Percentiles rank a stretch among this genome's conserved stretches.
These are phyloP conservation scores for Oncopodura yosiiana DNA, from an alignment of 1,140 invertebrate species.

Conservation along the genomic window DNA sequence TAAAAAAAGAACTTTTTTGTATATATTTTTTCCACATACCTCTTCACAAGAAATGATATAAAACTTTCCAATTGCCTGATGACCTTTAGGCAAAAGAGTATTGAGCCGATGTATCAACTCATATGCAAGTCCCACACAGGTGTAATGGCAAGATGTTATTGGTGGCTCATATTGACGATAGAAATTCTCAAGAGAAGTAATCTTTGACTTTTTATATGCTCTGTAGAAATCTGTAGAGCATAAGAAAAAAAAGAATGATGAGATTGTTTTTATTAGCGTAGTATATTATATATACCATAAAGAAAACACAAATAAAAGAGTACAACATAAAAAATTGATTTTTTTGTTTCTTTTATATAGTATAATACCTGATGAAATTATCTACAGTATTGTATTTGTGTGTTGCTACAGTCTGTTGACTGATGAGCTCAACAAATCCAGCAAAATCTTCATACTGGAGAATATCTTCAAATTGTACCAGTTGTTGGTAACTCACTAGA, in stretches of 20 bases:
- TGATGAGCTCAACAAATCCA: conserved; percentile 58
- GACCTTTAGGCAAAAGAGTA: conserved; percentile 18
- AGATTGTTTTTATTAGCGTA: neutral
- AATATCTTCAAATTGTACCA: conserved; percentile 47
- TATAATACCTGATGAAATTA: conserved; percentile 58
- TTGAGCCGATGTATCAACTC: conserved; percentile 54
- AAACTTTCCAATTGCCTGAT: conserved; percentile 43
- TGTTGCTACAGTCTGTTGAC: conserved; percentile 63
- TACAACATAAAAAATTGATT: conserved; percentile 18
- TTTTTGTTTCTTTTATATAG: conserved; percentile 18
- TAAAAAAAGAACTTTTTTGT: neutral
- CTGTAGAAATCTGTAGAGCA: conserved; percentile 53
- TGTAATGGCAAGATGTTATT: conserved; percentile 66
- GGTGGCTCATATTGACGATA: conserved; percentile 63
- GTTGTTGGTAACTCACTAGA: conserved; percentile 42
- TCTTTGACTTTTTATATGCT: conserved; percentile 53
- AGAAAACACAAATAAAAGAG: conserved; percentile 24
- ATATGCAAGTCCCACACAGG: conserved; percentile 75
- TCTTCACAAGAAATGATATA: conserved; percentile 81
- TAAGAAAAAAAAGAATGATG: conserved; percentile 3
- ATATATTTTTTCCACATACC: conserved; percentile 37
- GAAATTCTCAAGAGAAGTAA: conserved; percentile 52
- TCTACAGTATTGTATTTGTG: conserved; percentile 77
- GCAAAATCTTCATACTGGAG: conserved; percentile 69
- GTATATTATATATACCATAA: too few relatives aligned